Evolutionary conservation across 35 echinoderm and acorn worm species (phyloP), one percentile per base, ranked within the genome.

Genomic region (Apostichopus japonicus): DNA sequence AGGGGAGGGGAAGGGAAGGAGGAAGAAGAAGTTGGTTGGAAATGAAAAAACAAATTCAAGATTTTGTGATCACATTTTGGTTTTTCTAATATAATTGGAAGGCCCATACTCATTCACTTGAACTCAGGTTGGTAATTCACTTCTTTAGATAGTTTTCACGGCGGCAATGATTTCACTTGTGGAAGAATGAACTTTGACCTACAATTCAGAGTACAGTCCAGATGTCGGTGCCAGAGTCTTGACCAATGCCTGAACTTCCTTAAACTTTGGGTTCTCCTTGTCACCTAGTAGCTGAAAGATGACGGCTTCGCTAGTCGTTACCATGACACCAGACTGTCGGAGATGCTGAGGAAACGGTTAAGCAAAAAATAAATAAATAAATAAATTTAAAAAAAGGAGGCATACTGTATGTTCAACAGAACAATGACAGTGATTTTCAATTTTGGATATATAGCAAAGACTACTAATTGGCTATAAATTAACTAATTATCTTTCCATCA

Each of bases 271-370:
- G 90, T 99, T 95, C 6, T 99, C 86, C 76, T 94, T 95, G 58
- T 96, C 95, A 8, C 97, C 97, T n/a, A 99, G 44, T 8, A 99
- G 92, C 83, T 99, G 97, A 33, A 99, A 95, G 55, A 99, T 92
- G 11, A 95, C 92, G 0, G 97, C 91, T 90, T 99, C 97, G 67
- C 97, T 96, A 1, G 97, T 99, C 16, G 97, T 99, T 15, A 99
- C 86, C 11, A 99, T 94, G 16, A 93, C 97, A 77, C 97, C 97
- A 80, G 95, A 88, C 79, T 99, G 95, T 24, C 95, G 90, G 53
- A 99, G 72, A 91, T 58, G 77, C 76, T 91, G n/a, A 10, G 72
- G 16, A 24, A 16, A 9, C 73, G 67, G 10, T 44, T 22, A 78
- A 77, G 51, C 21, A 90, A 77, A 19, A 53, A 17, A n/a, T n/a